Conservation (phyloP, 2,888 invertebrate genomes). For the Synanthedon myopaeformis region DNA sequence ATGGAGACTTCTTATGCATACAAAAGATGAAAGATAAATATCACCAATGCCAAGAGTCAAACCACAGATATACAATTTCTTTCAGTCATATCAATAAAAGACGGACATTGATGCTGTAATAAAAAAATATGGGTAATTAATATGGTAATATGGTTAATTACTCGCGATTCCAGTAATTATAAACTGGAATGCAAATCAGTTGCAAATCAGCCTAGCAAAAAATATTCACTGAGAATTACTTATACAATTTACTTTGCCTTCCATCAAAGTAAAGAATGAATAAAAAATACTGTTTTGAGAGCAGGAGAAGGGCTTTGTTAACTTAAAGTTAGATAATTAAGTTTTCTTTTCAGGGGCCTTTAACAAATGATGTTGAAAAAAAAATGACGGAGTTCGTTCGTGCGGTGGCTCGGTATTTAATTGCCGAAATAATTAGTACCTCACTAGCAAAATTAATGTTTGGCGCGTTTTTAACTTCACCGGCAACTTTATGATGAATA, state of each 20-base stretch:
- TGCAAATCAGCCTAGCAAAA: conserved; percentile 34
- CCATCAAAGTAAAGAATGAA: conserved; percentile 15
- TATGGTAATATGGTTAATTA: not conserved
- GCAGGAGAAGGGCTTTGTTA: conserved; percentile 47
- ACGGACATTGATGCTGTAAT: too few species aligned
- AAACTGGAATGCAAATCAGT: conserved; percentile 47
- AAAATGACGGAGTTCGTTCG: conserved; percentile 30
- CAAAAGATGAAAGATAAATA: too few species aligned
- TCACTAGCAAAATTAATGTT: conserved; percentile 32
- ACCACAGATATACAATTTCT: too few species aligned
- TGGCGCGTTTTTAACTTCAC: conserved; percentile 1
- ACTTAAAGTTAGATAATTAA: conserved; percentile 53
- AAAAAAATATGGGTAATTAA: not conserved
- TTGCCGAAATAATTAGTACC: conserved; percentile 59
- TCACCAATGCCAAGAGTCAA: too few species aligned
- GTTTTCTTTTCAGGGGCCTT: conserved; percentile 28
- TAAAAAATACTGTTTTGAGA: conserved; percentile 21
- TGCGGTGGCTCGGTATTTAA: conserved; percentile 31
- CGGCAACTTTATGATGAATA: conserved; percentile 33
- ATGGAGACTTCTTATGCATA: too few species aligned
- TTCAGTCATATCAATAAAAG: too few species aligned
- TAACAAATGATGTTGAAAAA: conserved; percentile 29
- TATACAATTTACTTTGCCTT: conserved; percentile 23
- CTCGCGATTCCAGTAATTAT: conserved; percentile 21
- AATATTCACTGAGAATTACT: conserved; percentile 17